phyloP scores from a whole-genome alignment of 2,888 invertebrate species.

The Podotricha telesiphe region DNA sequence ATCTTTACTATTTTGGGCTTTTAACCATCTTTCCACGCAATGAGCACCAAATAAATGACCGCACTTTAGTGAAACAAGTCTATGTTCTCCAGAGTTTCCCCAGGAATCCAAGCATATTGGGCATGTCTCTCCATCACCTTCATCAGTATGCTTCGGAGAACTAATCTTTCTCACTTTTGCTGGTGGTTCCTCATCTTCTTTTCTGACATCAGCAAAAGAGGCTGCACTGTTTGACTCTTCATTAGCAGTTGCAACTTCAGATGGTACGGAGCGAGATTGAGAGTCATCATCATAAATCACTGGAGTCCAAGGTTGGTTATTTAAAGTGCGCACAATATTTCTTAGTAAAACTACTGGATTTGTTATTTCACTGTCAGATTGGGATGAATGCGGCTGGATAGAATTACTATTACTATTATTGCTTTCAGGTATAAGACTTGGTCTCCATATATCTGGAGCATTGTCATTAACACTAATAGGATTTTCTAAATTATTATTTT shows the following conservation, averaged over 20 bases:
- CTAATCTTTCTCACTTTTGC: slow-evolving; percentile 61
- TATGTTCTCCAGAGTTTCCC: slow-evolving; percentile 93
- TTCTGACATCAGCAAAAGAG: slow-evolving; percentile 49
- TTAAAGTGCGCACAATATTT: slow-evolving; percentile 13
- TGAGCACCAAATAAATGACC: slow-evolving; percentile 95
- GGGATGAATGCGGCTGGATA: slow-evolving; percentile 25
- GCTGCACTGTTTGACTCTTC: slow-evolving; percentile 51
- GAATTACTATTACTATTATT: not conserved
- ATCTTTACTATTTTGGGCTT: slow-evolving; percentile 77
- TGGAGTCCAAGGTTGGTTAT: slow-evolving; percentile 38
- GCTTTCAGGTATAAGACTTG: not conserved
- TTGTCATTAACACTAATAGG: not conserved
- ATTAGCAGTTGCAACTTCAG: slow-evolving; percentile 46
- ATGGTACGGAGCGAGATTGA: slow-evolving; percentile 43
- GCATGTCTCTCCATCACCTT: slow-evolving; percentile 89
- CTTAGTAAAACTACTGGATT: slow-evolving; percentile 20
- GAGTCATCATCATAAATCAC: slow-evolving; percentile 44
- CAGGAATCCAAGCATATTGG: slow-evolving; percentile 95
- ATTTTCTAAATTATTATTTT: slow-evolving; percentile 15
- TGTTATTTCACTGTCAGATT: slow-evolving; percentile 13
- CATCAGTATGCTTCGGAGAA: slow-evolving; percentile 57
- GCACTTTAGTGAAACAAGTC: slow-evolving; percentile 93
- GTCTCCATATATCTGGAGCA: slow-evolving; percentile 8
- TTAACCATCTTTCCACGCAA: slow-evolving; percentile 91
- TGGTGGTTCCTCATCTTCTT: slow-evolving; percentile 54